Evolutionary conservation across 2,113 vertebrate species (phyloP).

Genomic region (Camelus dromedarius): DNA sequence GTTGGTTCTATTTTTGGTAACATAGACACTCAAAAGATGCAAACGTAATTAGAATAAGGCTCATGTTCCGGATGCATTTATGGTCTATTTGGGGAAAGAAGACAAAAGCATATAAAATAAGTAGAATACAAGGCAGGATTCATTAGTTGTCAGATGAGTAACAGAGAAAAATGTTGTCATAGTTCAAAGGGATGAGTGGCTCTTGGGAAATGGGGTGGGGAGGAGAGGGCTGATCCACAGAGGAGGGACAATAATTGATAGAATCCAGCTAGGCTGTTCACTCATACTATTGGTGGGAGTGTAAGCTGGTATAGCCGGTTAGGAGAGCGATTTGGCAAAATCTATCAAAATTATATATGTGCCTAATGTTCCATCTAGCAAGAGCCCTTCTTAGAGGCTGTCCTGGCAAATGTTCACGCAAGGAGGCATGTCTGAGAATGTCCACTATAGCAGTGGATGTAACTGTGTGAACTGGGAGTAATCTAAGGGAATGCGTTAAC

Average conservation of each 20-base stretch:
- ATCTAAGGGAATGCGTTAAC: not conserved
- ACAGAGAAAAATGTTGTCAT: not conserved
- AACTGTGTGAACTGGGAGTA: not conserved
- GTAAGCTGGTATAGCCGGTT: not conserved
- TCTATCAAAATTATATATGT: not conserved
- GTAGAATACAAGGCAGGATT: not conserved
- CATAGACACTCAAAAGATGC: not conserved
- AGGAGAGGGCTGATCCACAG: not conserved
- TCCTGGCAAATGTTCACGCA: not conserved
- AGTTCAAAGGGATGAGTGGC: not conserved
- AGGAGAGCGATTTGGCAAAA: not conserved
- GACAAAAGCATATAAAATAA: not conserved
- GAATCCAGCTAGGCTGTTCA: not conserved
- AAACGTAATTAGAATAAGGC: not conserved
- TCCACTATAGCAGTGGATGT: not conserved
- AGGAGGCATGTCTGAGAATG: too few relatives aligned
- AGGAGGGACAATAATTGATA: not conserved
- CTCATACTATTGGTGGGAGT: not conserved
- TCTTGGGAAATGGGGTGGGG: not conserved
- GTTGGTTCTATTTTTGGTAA: slow-evolving; percentile 4
- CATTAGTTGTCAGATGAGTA: not conserved
- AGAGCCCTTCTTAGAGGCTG: not conserved
- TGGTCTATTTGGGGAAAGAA: not conserved
- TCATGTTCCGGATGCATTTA: not conserved
- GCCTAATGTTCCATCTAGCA: not conserved